A percentile compares a stretch with the other conserved stretches of the same genome.
phyloP scores from a whole-genome alignment of 2,797 vertebrate species.

The Mionectes olivaceus region DNA sequence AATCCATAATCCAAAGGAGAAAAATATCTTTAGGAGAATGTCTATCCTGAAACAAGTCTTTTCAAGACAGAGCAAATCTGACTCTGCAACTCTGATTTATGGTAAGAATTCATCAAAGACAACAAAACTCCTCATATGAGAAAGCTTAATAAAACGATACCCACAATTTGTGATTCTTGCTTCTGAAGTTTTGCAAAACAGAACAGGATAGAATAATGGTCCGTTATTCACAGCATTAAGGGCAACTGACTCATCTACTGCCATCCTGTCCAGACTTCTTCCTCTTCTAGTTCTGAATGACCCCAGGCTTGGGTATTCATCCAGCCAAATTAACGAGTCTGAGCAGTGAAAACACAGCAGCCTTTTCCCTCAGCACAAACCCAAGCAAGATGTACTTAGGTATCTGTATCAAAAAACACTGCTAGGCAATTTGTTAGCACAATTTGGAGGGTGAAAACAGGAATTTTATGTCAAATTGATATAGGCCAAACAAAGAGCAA shows the following conservation, averaged over 20 bases:
- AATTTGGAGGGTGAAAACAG: not conserved
- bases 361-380: not conserved
- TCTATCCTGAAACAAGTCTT: not conserved
- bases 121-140: not conserved
- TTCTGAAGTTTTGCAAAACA: conserved; percentile 29
- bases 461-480: not conserved
- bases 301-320: not conserved
- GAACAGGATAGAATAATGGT: not conserved
- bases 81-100: not conserved
- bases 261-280: not conserved
- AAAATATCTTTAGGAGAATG: not conserved
- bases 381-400: not conserved
- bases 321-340: not conserved
- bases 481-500: not conserved
- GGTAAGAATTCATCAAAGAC: not conserved
- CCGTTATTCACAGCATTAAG: not conserved
- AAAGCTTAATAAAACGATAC: not conserved
- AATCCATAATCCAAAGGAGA: not conserved
- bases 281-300: not conserved
- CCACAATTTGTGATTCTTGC: not conserved
- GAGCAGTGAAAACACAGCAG: not conserved
- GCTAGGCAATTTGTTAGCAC: not conserved
- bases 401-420: not conserved
- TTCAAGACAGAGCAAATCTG: not conserved
- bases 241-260: not conserved